Evolutionary conservation across 2,797 vertebrate genomes (phyloP), one percentile per base, ranked within the genome.

Genomic region (Heliangelus exortis): DNA sequence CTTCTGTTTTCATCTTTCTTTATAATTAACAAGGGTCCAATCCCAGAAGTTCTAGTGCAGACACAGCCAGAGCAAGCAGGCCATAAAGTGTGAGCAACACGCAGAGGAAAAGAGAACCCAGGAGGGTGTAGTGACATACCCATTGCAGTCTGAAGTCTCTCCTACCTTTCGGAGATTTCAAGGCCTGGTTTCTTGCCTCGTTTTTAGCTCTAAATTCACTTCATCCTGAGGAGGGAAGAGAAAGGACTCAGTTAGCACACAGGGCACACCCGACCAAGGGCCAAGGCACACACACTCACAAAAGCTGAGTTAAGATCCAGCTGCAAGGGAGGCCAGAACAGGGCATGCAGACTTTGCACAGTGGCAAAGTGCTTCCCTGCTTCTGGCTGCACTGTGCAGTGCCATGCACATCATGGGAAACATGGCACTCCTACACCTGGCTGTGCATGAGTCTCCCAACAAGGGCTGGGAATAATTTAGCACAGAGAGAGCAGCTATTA

Each of bases 131-230:
- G 94, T 87, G 81, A 97, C 97, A 95, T 97, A 97, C 96, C 96
- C 97, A 97, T 97, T 96, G 95, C 84, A 94, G 95, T 84, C 95
- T 95, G 90, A 87, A 72, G 95, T 66, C 93, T 93, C 71, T 91
- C 97, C 98, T 97, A 98, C 97, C 98, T 98, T 72, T 93, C 66
- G 94, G 29, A 58, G 97, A 91, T 95, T 94, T 97, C 97, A 93
- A 95, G 94, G 97, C 96, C 92, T 87, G 48, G 79, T 88, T 47
- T 96, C 95, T 91, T 72, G 92, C 87, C 89, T 94, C 84, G 80
- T 81, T 91, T 93, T 58, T 83, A 87, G 94, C 63, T 79, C 86
- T 93, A 91, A 76, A 65, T 92, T 98, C 96, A 98, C 97, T 98
- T 98, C 98, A 98, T 98, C 97, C 98, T 98, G 93, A 39, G 75